These are phyloP conservation scores for Meloidogyne hapla DNA, from an alignment of 1,140 invertebrate genomes.

Conservation along the genomic window DNA sequence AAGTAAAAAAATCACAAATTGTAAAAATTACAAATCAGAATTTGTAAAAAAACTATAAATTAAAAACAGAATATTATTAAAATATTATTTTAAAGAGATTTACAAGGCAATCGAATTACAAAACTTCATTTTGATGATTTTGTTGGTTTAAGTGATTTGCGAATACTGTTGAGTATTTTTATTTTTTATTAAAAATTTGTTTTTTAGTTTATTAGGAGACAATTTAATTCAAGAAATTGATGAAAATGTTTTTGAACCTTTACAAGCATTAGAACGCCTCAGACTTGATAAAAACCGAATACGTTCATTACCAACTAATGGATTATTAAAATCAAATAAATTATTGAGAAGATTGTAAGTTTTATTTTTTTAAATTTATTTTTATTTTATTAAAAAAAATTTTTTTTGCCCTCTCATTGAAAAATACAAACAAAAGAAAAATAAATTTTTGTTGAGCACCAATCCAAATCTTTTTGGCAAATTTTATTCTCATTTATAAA, in stretches of 20 bases:
- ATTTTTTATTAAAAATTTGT: not conserved
- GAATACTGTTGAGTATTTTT: constrained; percentile 79
- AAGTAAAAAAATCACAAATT: no score
- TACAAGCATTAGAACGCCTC: constrained; percentile 81
- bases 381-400: no score
- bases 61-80: no score
- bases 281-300: constrained; percentile 85
- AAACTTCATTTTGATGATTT: constrained; percentile 83
- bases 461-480: not conserved
- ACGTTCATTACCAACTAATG: constrained; percentile 77
- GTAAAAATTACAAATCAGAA: no score
- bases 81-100: constrained; percentile 75
- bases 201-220: constrained; percentile 80
- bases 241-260: constrained; percentile 81
- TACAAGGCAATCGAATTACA: constrained; percentile 89
- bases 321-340: constrained; percentile 79
- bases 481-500: not conserved
- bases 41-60: no score
- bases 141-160: constrained; percentile 78
- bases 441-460: not conserved
- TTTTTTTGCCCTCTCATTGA: not conserved
- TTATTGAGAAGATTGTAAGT: constrained; percentile 87
- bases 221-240: constrained; percentile 90
- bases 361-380: constrained; percentile 42
- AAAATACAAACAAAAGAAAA: not conserved